Conservation (phyloP, 2,113 vertebrate genomes). For the Cnemophilus loriae region DNA sequence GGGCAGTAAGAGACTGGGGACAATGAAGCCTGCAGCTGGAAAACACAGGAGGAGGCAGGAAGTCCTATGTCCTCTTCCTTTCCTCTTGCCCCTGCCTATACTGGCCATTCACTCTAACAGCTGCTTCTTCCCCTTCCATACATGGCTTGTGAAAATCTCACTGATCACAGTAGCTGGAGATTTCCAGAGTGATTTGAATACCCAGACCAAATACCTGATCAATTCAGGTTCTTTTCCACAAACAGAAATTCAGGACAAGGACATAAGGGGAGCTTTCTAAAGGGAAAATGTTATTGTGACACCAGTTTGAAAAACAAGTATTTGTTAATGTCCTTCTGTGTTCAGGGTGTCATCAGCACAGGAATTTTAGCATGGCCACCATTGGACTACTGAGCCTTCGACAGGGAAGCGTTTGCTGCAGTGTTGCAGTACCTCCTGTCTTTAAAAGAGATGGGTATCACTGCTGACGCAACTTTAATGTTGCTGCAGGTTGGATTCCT, state of each 20-base stretch:
- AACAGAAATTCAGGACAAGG: background rate
- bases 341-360: background rate
- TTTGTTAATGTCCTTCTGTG: background rate
- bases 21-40: background rate
- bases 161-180: background rate
- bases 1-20: background rate
- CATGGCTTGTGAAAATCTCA: background rate
- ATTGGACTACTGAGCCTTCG: rapidly evolving
- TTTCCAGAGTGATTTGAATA: background rate
- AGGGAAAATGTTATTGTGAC: background rate
- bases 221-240: background rate
- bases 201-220: background rate
- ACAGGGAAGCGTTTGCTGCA: background rate
- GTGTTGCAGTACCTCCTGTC: background rate
- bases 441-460: background rate
- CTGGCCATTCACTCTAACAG: background rate
- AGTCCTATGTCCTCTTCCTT: background rate
- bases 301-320: background rate
- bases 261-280: background rate
- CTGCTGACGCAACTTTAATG: background rate
- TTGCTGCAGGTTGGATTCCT: background rate
- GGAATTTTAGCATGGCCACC: background rate
- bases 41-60: background rate
- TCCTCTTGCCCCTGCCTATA: background rate
- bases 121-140: background rate